These are phyloP conservation scores for Clavelina lepadiformis DNA, from an alignment of 23 tunicate genomes.

Conservation along the genomic window DNA sequence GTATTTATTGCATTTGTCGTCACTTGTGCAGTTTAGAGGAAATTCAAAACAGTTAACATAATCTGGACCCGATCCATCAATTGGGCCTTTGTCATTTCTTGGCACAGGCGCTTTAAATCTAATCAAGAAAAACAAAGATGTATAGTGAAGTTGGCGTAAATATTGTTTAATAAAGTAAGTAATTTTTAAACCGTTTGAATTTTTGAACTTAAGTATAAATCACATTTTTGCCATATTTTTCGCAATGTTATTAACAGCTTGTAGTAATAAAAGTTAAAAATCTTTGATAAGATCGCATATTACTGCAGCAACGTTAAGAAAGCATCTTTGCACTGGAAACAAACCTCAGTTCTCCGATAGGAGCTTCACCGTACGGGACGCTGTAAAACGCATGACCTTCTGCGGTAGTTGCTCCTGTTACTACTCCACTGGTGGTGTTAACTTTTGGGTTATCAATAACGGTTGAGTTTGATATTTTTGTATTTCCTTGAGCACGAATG, in stretches of 20 bases:
- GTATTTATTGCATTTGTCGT: constrained; percentile 3
- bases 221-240: too few relatives aligned
- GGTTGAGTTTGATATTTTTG: too few relatives aligned
- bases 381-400: constrained; percentile 76
- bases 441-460: too few relatives aligned
- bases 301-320: background rate
- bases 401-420: constrained; percentile 42
- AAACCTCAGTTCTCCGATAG: constrained; percentile 18
- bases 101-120: constrained; percentile 16
- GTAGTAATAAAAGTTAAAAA: too few relatives aligned
- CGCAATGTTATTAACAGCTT: too few relatives aligned
- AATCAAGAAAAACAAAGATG: background rate
- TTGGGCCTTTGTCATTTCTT: background rate
- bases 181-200: too few relatives aligned
- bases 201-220: too few relatives aligned
- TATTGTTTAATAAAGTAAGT: too few relatives aligned
- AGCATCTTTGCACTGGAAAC: background rate
- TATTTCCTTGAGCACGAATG: too few relatives aligned
- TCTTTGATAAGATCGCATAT: background rate
- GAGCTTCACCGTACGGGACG: constrained; percentile 67
- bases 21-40: background rate
- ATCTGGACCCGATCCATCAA: constrained; percentile 3
- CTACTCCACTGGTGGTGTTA: constrained; percentile 27
- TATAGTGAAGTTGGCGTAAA: too few relatives aligned
- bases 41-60: constrained; percentile 1